These are phyloP conservation scores for Sebastes aleutianus DNA, from an alignment of 2,797 vertebrate genomes.

Conservation along the genomic window DNA sequence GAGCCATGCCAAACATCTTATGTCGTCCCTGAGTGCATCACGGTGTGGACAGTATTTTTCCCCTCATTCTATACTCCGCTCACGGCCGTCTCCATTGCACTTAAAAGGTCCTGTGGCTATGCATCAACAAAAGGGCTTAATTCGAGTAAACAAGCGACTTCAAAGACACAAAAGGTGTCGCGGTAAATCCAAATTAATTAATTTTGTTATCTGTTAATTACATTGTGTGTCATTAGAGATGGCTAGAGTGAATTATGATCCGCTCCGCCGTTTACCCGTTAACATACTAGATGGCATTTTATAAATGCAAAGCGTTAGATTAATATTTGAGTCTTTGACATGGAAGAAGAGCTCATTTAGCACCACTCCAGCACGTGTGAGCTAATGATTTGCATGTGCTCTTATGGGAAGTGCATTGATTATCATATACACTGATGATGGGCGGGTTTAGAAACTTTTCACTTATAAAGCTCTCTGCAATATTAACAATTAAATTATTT, in stretches of 20 bases:
- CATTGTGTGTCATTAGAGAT: slow-evolving; percentile 58
- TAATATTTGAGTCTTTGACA: slow-evolving; percentile 28
- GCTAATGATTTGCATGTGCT: neutral
- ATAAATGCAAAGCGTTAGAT: slow-evolving; percentile 18
- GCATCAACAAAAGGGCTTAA: slow-evolving; percentile 47
- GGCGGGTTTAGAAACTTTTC: neutral
- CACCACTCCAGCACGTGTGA: neutral
- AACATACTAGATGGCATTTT: slow-evolving; percentile 32
- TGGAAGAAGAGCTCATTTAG: slow-evolving; percentile 9
- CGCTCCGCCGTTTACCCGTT: neutral
- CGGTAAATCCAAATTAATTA: slow-evolving; percentile 60
- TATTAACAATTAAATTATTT: neutral
- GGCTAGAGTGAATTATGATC: slow-evolving; percentile 52
- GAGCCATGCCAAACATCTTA: slow-evolving; percentile 1
- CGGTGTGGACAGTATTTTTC: neutral
- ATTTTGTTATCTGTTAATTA: slow-evolving; percentile 71
- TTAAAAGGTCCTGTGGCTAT: slow-evolving; percentile 31
- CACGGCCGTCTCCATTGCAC: slow-evolving; percentile 17
- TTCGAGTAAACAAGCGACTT: slow-evolving; percentile 61
- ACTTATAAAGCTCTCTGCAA: neutral
- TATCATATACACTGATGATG: neutral
- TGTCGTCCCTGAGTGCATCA: neutral
- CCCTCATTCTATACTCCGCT: neutral
- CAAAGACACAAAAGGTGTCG: slow-evolving; percentile 46
- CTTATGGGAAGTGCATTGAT: neutral